phyloP scores from a whole-genome alignment of 1,140 invertebrate genomes.

The Chironomus tepperi region DNA sequence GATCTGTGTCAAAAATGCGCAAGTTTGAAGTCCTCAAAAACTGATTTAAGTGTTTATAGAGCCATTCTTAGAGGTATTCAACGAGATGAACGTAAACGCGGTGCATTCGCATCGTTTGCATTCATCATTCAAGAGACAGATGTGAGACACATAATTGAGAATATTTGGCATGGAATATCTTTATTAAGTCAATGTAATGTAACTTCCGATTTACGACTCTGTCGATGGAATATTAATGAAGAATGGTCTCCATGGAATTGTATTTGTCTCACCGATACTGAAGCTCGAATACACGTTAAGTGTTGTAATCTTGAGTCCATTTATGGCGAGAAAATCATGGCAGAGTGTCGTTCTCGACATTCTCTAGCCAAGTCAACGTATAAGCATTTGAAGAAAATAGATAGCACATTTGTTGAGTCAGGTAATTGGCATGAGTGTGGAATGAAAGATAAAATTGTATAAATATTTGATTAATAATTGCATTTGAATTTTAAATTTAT shows the following conservation, averaged over 20 bases:
- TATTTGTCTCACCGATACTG: conserved; percentile 49
- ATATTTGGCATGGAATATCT: conserved; percentile 55
- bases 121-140: conserved; percentile 48
- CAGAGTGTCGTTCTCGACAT: conserved; percentile 34
- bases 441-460: conserved; percentile 34
- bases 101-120: conserved; percentile 42
- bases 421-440: conserved; percentile 38
- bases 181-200: conserved; percentile 47
- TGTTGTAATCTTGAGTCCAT: conserved; percentile 41
- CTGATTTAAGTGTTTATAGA: conserved; percentile 35
- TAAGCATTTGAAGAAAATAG: conserved; percentile 35
- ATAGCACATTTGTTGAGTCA: conserved; percentile 35
- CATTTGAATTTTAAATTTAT: too few species aligned
- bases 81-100: conserved; percentile 44
- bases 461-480: conserved; percentile 15
- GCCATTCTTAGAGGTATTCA: conserved; percentile 47
- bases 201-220: conserved; percentile 44
- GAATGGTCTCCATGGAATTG: conserved; percentile 62
- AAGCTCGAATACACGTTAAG: conserved; percentile 46
- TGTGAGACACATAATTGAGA: conserved; percentile 49
- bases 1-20: conserved; percentile 38
- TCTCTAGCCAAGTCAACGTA: conserved; percentile 35
- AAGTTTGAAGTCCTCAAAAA: conserved; percentile 30
- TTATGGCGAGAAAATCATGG: conserved; percentile 41
- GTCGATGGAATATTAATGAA: conserved; percentile 44